These are phyloP conservation scores for honey bee (Apis mellifera) DNA, from an alignment of 1,140 invertebrate species.

Conservation along the genomic window DNA sequence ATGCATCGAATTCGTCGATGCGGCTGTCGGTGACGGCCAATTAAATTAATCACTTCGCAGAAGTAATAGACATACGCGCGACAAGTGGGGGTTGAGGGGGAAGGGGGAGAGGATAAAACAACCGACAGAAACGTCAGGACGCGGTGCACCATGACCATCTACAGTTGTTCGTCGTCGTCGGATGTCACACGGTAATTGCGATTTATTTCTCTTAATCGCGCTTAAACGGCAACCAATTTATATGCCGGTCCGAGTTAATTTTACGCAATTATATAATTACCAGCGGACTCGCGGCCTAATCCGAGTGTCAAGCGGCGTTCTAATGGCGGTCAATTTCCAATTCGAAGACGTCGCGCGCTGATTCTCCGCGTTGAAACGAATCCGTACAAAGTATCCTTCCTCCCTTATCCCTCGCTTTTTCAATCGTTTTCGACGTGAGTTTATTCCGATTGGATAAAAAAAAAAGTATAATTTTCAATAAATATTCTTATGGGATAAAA, in stretches of 20 bases:
- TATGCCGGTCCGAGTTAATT: conserved; percentile 75
- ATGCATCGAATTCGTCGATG: conserved; percentile 35
- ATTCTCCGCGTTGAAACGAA: neutral
- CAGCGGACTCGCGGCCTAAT: conserved; percentile 65
- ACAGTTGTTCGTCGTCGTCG: conserved; percentile 49
- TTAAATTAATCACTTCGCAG: conserved; percentile 46
- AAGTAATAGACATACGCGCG: conserved; percentile 34
- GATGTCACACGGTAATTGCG: conserved; percentile 71
- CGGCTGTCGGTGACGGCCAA: conserved; percentile 11
- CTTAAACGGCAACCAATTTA: conserved; percentile 76
- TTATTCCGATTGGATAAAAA: too few relatives aligned
- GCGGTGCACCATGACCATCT: conserved; percentile 54
- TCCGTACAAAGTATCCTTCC: conserved; percentile 11
- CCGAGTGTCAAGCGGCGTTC: conserved; percentile 58
- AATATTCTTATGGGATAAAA: too few relatives aligned
- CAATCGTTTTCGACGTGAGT: too few relatives aligned
- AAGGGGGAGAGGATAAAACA: conserved; percentile 22
- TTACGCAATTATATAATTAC: conserved; percentile 78
- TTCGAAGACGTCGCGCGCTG: conserved; percentile 61
- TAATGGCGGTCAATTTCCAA: conserved; percentile 70
- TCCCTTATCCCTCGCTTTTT: neutral
- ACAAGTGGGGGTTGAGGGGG: neutral
- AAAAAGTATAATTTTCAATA: too few relatives aligned
- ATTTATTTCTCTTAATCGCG: conserved; percentile 78
- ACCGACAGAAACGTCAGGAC: conserved; percentile 37